Percentiles rank a stretch among this genome's conserved stretches.
These are phyloP conservation scores for Stenodera caucasica DNA, from an alignment of 2,888 invertebrate species.

Conservation along the genomic window DNA sequence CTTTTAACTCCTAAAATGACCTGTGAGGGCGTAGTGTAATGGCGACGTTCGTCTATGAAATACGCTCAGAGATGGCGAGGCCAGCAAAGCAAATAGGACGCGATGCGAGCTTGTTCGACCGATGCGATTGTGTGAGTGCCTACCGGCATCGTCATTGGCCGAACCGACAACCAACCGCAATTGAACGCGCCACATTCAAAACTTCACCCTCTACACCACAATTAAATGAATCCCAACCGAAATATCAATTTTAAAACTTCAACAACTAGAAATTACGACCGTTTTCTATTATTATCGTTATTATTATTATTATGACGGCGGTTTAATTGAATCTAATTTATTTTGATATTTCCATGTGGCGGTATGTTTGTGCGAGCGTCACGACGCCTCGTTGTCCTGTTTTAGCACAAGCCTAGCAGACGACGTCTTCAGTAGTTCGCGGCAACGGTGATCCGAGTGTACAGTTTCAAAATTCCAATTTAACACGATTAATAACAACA, in stretches of 20 bases:
- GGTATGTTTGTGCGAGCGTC: slow-evolving; percentile 15
- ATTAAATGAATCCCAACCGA: too few relatives aligned
- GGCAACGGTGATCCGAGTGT: slow-evolving; percentile 32
- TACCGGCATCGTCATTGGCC: background rate
- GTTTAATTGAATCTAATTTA: too few relatives aligned
- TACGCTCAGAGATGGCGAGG: slow-evolving; percentile 58
- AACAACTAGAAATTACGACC: too few relatives aligned
- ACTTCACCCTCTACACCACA: background rate
- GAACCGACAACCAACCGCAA: background rate
- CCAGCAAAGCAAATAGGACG: slow-evolving; percentile 44
- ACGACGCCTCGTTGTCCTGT: slow-evolving; percentile 36
- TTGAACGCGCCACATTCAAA: background rate
- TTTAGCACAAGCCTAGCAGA: slow-evolving; percentile 37
- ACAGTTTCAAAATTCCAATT: slow-evolving; percentile 14
- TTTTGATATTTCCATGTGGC: background rate
- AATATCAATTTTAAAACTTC: too few relatives aligned
- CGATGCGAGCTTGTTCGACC: background rate
- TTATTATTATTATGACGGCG: too few relatives aligned
- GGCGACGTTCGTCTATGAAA: slow-evolving; percentile 50
- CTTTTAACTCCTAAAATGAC: slow-evolving; percentile 59
- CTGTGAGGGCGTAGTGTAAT: slow-evolving; percentile 63
- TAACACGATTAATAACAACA: background rate
- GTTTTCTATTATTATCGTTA: too few relatives aligned
- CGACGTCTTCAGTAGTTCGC: slow-evolving; percentile 39
- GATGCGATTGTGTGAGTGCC: background rate